These are phyloP conservation scores for Mustela lutreola DNA, from an alignment of 2,113 vertebrate genomes.

Conservation along the genomic window DNA sequence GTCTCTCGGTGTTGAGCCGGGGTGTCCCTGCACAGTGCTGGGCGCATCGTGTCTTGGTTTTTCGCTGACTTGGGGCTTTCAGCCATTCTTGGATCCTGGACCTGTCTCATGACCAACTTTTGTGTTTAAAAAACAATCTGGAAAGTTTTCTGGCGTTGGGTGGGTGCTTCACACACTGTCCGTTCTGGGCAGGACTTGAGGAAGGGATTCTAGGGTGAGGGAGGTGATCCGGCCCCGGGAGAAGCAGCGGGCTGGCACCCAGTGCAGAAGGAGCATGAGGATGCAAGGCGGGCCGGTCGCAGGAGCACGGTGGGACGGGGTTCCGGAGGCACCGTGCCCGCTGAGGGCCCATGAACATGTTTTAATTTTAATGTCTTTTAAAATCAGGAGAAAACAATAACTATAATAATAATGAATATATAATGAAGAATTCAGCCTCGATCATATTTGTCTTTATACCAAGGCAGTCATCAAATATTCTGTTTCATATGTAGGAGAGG, in stretches of 20 bases:
- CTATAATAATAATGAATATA: not conserved
- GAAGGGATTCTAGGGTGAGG: not conserved
- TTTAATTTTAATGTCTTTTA: conserved; percentile 28
- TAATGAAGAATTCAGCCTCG: not conserved
- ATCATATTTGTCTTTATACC: not conserved
- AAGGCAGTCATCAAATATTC: not conserved
- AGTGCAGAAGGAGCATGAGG: rapidly evolving
- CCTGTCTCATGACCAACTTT: not conserved
- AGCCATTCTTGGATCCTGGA: not conserved
- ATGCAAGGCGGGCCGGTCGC: rapidly evolving
- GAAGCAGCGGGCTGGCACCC: rapidly evolving
- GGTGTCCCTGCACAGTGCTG: not conserved
- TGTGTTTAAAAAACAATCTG: not conserved
- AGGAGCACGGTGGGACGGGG: rapidly evolving
- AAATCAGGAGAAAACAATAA: not conserved
- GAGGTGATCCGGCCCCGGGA: no score
- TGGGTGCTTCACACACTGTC: not conserved
- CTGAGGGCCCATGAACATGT: not conserved
- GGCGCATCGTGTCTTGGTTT: not conserved
- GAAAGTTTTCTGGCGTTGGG: not conserved
- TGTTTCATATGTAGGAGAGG: not conserved
- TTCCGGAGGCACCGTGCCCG: not conserved
- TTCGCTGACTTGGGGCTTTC: not conserved
- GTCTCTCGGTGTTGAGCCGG: not conserved
- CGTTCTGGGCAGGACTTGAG: not conserved